phyloP scores from a whole-genome alignment of 1,140 invertebrate genomes.

The Philopotamus ludificatus region DNA sequence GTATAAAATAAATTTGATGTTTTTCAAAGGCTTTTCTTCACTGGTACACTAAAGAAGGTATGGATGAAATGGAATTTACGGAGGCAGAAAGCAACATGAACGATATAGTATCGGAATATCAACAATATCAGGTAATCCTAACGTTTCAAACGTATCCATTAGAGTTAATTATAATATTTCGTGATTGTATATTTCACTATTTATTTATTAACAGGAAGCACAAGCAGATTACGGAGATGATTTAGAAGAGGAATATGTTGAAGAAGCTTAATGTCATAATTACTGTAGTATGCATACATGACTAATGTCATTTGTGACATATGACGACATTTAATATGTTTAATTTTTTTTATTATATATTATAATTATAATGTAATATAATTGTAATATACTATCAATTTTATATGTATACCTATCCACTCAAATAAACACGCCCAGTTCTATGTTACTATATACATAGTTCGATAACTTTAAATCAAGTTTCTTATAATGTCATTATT shows the following conservation, averaged over 20 bases:
- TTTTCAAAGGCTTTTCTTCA: constrained; percentile 74
- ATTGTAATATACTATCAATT: too few relatives aligned
- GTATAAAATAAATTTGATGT: neutral
- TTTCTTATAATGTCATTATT: too few relatives aligned
- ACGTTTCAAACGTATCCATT: neutral
- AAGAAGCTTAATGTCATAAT: constrained; percentile 13
- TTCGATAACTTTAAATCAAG: too few relatives aligned
- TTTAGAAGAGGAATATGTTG: constrained; percentile 16
- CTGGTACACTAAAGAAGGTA: constrained; percentile 85
- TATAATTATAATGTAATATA: too few relatives aligned
- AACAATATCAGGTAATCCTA: constrained; percentile 81
- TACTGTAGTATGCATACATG: too few relatives aligned
- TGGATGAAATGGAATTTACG: constrained; percentile 78
- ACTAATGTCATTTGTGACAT: too few relatives aligned
- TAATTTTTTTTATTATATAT: too few relatives aligned
- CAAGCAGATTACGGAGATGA: constrained; percentile 13
- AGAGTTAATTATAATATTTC: neutral
- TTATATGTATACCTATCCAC: too few relatives aligned
- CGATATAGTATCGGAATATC: constrained; percentile 84
- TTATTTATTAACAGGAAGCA: constrained; percentile 24
- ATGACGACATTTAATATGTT: too few relatives aligned
- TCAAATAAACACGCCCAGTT: too few relatives aligned
- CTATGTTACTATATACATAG: too few relatives aligned
- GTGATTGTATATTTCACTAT: constrained; percentile 1
- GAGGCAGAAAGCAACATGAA: constrained; percentile 80